These are phyloP conservation scores for Cordilura impudica DNA, from an alignment of 2,888 invertebrate genomes.

Conservation along the genomic window DNA sequence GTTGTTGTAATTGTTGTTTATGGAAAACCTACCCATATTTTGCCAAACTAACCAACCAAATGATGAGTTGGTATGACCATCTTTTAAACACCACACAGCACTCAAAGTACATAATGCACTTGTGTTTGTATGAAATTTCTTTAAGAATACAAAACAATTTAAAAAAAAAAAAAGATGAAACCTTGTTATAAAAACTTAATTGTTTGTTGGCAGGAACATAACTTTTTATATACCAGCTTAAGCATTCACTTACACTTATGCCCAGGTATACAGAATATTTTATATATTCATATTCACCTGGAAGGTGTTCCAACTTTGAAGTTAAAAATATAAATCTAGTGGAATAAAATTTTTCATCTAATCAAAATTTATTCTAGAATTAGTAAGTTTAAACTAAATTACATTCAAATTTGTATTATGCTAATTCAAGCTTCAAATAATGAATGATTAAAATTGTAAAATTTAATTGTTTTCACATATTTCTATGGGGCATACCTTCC, in stretches of 20 bases:
- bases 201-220: slow-evolving; percentile 41
- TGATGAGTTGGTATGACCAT: slow-evolving; percentile 33
- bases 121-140: slow-evolving; percentile 18
- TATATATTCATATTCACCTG: neutral
- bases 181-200: slow-evolving; percentile 38
- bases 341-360: slow-evolving; percentile 4
- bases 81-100: neutral
- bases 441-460: too few species aligned
- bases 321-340: neutral
- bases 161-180: slow-evolving; percentile 3
- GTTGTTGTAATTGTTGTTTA: slow-evolving; percentile 15
- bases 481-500: neutral
- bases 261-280: neutral
- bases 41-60: slow-evolving; percentile 24
- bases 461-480: too few species aligned
- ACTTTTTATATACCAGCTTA: slow-evolving; percentile 6
- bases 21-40: slow-evolving; percentile 39
- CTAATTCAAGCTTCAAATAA: too few species aligned
- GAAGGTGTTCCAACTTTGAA: neutral
- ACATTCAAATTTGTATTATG: too few species aligned
- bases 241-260: neutral
- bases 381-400: too few species aligned
- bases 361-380: too few species aligned
- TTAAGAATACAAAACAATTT: neutral
- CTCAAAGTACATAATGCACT: slow-evolving; percentile 5